Evolutionary conservation across 2,113 vertebrate species (phyloP), one percentile per base, ranked within the genome.

Genomic region (Poicephalus meyeri): DNA sequence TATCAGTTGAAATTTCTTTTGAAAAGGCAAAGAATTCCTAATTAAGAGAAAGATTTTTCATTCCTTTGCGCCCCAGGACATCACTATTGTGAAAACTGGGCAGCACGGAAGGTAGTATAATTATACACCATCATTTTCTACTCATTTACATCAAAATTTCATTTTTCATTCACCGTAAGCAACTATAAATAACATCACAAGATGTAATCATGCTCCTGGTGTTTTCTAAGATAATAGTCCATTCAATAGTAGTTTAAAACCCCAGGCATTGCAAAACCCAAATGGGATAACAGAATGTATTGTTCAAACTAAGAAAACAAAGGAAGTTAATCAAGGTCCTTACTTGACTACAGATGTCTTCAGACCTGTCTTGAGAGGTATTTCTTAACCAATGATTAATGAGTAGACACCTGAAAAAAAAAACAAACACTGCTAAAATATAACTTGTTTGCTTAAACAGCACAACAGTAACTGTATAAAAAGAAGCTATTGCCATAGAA

Each of bases 261-360:
- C 53, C 33, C 64, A 86, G 71, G 65, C 85, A 60, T 8, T 88
- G 55, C 50, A 90, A 94, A 96, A 93, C 7, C 25, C 33, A 86
- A 95, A 83, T 31, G 37, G 64, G 74, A 72, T 93, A 93, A 72
- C 63, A 83, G 58, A 93, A 88, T 44, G 39, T 44, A 94, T 95
- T 97, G 90, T 92, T 95, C 50, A 88, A 78, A 74, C 55, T 80
- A 52, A 71, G 65, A 89, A 90, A 96, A 88, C 89, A 95, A 96
- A 93, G 72, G 85, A 90, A 95, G 80, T 42, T 90, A 91, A 93
- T 93, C 88, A 91, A 95, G 84, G 64, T 83, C 63, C 44, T 86
- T 80, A n/a, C 19, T 86, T 83, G 53, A 88, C 82, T 90, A 55
- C 33, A 78, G 64, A 55, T 86, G 55, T 70, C 79, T 90, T 94